Evolutionary conservation across 2,888 invertebrate genomes (phyloP).

Genomic region (Bombyx huttoni): DNA sequence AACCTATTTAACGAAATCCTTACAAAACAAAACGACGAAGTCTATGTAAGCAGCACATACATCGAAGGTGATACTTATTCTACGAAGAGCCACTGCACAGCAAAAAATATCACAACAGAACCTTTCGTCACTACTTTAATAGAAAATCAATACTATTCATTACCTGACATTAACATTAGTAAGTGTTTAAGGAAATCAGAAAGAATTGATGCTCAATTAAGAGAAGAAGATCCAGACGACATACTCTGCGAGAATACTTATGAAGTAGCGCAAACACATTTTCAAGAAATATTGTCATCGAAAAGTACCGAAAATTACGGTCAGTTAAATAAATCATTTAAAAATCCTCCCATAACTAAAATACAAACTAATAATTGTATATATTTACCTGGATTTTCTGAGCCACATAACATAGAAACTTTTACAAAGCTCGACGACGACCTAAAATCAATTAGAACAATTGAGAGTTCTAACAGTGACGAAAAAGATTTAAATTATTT

Average conservation of each 20-base stretch:
- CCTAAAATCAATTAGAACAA: constrained; percentile 58
- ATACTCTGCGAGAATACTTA: constrained; percentile 56
- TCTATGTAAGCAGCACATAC: constrained; percentile 51
- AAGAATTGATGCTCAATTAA: constrained; percentile 78
- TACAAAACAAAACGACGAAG: constrained; percentile 42
- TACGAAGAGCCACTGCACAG: constrained; percentile 48
- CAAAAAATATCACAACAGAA: constrained; percentile 63
- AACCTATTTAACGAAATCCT: constrained; percentile 42
- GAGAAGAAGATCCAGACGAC: constrained; percentile 64
- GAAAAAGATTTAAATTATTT: constrained; percentile 45
- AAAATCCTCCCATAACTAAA: constrained; percentile 21
- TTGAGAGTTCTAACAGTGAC: constrained; percentile 55
- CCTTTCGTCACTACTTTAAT: constrained; percentile 66
- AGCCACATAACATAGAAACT: constrained; percentile 43
- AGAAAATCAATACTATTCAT: constrained; percentile 79
- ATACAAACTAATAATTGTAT: constrained; percentile 27
- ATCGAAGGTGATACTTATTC: constrained; percentile 52
- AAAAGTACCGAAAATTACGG: constrained; percentile 51
- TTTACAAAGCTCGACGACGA: constrained; percentile 60
- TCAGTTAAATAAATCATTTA: constrained; percentile 46
- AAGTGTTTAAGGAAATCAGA: constrained; percentile 80
- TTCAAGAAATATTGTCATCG: constrained; percentile 46
- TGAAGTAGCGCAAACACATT: constrained; percentile 58
- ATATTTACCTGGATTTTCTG: constrained; percentile 39
- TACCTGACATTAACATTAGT: constrained; percentile 79